Percentiles rank a stretch among this genome's conserved stretches.
phyloP scores from a whole-genome alignment of 2,113 vertebrate genomes.

The Brienomyrus longianalis region DNA sequence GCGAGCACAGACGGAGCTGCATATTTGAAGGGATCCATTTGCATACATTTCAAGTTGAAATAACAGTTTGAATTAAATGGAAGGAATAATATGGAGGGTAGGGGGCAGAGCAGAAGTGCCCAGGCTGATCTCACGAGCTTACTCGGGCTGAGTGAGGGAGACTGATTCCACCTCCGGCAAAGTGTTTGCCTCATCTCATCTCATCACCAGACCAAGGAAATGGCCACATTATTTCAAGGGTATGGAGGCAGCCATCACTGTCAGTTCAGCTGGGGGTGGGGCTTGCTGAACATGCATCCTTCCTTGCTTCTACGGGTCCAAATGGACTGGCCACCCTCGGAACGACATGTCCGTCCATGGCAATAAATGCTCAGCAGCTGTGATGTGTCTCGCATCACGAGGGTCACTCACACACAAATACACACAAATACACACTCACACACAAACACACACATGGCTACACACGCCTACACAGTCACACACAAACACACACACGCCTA shows the following conservation, averaged over 20 bases:
- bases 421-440: background rate
- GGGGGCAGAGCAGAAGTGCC: background rate
- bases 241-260: background rate
- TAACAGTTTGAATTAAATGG: conserved; percentile 12
- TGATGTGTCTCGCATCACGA: background rate
- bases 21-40: conserved; percentile 11
- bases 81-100: background rate
- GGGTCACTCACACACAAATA: too few relatives aligned
- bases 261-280: background rate
- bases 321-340: background rate
- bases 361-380: background rate
- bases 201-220: background rate
- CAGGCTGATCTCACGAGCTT: conserved; percentile 11
- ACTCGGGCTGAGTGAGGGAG: conserved; percentile 7
- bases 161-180: conserved; percentile 6
- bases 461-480: background rate
- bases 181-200: background rate
- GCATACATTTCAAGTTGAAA: conserved; percentile 2
- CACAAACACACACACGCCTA: too few relatives aligned
- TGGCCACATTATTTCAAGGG: background rate
- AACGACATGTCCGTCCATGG: background rate
- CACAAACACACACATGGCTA: background rate
- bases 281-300: background rate
- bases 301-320: background rate
- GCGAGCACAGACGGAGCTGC: background rate